Evolutionary conservation across 2,888 invertebrate species (phyloP).

Genomic region (Orthosia incerta): DNA sequence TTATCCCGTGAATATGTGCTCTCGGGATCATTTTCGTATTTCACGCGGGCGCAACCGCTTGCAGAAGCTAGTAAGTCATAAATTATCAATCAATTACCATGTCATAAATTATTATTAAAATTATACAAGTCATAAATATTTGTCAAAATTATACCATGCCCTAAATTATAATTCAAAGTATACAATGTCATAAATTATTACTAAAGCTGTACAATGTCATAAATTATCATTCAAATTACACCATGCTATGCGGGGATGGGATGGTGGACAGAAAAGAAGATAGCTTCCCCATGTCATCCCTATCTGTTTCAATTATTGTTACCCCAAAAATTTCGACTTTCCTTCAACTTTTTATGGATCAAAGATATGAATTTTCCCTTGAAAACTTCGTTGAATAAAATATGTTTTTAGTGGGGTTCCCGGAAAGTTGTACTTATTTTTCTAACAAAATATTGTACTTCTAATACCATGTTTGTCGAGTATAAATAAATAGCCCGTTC

Average conservation of each 20-base stretch:
- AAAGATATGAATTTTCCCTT: constrained; percentile 43
- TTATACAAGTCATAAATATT: too few species aligned
- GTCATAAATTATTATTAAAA: too few species aligned
- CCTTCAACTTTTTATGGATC: constrained; percentile 47
- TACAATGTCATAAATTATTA: too few species aligned
- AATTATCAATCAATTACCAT: too few species aligned
- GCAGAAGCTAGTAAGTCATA: too few species aligned
- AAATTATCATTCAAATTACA: too few species aligned
- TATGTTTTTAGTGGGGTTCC: constrained; percentile 45
- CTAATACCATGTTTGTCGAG: constrained; percentile 42
- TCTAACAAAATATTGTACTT: constrained; percentile 29
- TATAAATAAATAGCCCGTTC: not conserved
- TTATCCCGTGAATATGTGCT: too few species aligned
- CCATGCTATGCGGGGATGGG: constrained; percentile 20
- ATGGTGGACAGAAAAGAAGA: constrained; percentile 39
- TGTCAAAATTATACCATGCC: too few species aligned
- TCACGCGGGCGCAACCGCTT: too few species aligned
- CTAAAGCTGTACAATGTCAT: too few species aligned
- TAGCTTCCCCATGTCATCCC: constrained; percentile 9
- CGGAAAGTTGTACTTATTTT: constrained; percentile 49
- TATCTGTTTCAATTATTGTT: constrained; percentile 43
- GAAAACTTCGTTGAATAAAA: constrained; percentile 55
- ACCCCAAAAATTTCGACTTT: constrained; percentile 26
- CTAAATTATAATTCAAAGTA: too few species aligned
- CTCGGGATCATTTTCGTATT: too few species aligned